Base-by-base conservation (phyloP, 2,888 invertebrate species). In the Perizoma affinitatum region DNA sequence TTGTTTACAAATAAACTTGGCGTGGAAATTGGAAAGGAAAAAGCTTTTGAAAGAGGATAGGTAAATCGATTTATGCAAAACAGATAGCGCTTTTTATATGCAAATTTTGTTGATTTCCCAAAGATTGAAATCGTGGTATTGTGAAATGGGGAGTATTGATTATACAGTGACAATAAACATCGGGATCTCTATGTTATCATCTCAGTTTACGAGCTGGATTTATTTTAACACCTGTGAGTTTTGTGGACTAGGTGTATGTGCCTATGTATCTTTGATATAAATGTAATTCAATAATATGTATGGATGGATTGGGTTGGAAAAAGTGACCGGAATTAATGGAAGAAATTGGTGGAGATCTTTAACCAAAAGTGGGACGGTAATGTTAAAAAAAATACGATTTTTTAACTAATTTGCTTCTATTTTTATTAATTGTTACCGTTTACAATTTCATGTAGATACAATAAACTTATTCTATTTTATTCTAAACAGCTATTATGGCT, bases 31-130 rank as follows among this genome's bases (percentile, higher is more conserved):
- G 87, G 84, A 83, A 87, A 87, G 83, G 87, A 87, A 90, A 88
- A 87, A 88, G 85, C 86, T 88, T 88, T 86, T 85, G 84, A 86
- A 88, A 88, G 87, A 85, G 88, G 87, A 90, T 89, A 86, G 87
- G 88, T 86, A 90, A 91, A 90, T 90, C 88, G 90, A 88, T 91
- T 91, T 90, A 90, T 90, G 88, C 86, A 90, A 90, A 90, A 84
- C 82, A 89, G 88, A 88, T 88, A 84, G 87, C 86, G 87, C 90
- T 89, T 90, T 91, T 90, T 90, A 86, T 89, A 90, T 91, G 90
- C 84, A 89, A 90, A 90, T 91, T 86, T 80, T 87, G 86, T 88
- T 89, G 89, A 89, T 89, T 90, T 90, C 83, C 84, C 80, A 86
- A 86, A 90, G 88, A 90, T 89, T 89, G 88, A 88, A 89, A 88